These are phyloP conservation scores for Hydractinia symbiolongicarpus DNA, from an alignment of 30 jellyfish, hydroid and myxozoan species.

Conservation along the genomic window DNA sequence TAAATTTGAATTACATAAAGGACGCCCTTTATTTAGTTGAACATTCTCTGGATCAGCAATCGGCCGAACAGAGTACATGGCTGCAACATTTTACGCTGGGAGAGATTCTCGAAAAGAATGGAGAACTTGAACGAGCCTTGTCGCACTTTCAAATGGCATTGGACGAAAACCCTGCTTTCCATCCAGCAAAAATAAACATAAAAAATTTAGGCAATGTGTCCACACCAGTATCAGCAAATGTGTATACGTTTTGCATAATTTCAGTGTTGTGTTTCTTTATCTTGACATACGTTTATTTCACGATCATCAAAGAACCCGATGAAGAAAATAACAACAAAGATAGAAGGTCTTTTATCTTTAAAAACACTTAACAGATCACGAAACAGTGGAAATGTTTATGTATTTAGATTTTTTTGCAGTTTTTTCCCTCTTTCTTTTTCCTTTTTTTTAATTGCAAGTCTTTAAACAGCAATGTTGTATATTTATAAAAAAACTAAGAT, in stretches of 20 bases:
- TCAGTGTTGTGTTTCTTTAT: not conserved
- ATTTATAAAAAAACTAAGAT: too few relatives aligned
- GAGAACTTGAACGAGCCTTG: constrained; percentile 67
- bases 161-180: constrained; percentile 76
- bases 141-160: constrained; percentile 62
- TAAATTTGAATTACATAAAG: constrained; percentile 52
- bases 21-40: constrained; percentile 77
- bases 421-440: too few relatives aligned
- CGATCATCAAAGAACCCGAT: constrained; percentile 8
- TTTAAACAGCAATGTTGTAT: too few relatives aligned
- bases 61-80: constrained; percentile 78
- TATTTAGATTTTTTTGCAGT: too few relatives aligned
- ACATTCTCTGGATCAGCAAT: constrained; percentile 62
- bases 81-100: constrained; percentile 89
- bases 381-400: too few relatives aligned
- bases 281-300: constrained; percentile 15
- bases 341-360: not conserved
- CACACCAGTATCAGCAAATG: constrained; percentile 4
- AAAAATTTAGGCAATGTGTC: constrained; percentile 5
- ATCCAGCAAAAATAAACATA: constrained; percentile 71
- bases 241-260: constrained; percentile 17
- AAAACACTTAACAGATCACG: too few relatives aligned
- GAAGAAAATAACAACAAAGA: constrained; percentile 13
- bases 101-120: constrained; percentile 56
- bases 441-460: too few relatives aligned